phyloP scores from a whole-genome alignment of 2,888 invertebrate species.

The Dimorphilus gyrociliatus region DNA sequence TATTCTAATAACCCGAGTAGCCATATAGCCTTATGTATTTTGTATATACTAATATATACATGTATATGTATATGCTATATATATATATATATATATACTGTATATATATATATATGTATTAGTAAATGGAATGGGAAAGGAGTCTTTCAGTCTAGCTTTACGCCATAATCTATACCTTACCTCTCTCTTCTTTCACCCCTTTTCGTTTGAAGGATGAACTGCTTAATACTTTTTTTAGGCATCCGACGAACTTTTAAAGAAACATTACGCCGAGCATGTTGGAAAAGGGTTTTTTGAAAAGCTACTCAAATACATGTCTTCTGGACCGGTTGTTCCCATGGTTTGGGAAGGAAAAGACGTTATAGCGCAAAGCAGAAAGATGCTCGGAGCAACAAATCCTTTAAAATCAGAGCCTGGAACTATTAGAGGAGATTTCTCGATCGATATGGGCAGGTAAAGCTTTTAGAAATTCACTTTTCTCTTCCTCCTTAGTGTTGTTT shows the following conservation, averaged over 20 bases:
- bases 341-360: slow-evolving; percentile 5
- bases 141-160: too few relatives aligned
- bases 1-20: too few relatives aligned
- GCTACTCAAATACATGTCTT: slow-evolving; percentile 2
- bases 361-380: background rate
- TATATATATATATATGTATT: too few relatives aligned
- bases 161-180: too few relatives aligned
- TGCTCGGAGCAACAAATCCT: slow-evolving; percentile 4
- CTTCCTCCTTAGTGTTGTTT: too few relatives aligned
- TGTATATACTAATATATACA: background rate
- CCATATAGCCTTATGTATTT: too few relatives aligned
- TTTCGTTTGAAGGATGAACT: too few relatives aligned
- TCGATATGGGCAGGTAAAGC: slow-evolving; percentile 5
- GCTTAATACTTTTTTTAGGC: background rate
- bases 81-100: too few relatives aligned
- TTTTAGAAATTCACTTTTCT: too few relatives aligned
- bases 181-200: too few relatives aligned
- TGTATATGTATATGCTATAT: too few relatives aligned
- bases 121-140: too few relatives aligned
- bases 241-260: slow-evolving; percentile 1
- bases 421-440: slow-evolving; percentile 4
- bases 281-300: slow-evolving; percentile 2
- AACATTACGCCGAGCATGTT: slow-evolving; percentile 4
- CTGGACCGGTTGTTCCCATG: slow-evolving; percentile 5
- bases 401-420: slow-evolving; percentile 5